Evolutionary conservation across 1,140 invertebrate species (phyloP), one percentile per base, ranked within the genome.

Genomic region (Panulirus ornatus): DNA sequence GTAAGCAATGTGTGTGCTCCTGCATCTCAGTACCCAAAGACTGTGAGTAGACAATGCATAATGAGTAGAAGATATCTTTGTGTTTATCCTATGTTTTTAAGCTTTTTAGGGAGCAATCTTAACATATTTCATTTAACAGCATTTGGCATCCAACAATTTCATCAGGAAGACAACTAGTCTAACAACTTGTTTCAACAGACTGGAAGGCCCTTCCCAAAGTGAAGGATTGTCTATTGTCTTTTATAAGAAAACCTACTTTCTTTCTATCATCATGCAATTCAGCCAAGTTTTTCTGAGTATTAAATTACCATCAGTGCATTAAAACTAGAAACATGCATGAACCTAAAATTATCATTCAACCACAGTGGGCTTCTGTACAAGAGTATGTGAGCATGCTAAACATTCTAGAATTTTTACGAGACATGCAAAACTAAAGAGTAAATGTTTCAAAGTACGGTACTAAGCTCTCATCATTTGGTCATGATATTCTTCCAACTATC

Each of bases 61-160:
- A 30, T 66, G 30, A 66, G 22, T 19, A 58, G 54, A 5, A 58
- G 5, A 16, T 58, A 5, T 58, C 19, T 19, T 58, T 19, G n/a
- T 19, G n/a, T 22, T 22, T 22, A 58, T 22, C 3, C 16, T 58
- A 58, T 58, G n/a, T 58, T 22, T 19, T 22, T 19, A 22, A 14
- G 19, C n/a, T 30, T 2, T 5, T 66, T 3, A 6, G n/a, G 58
- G 27, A 66, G 16, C 27, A 66, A 66, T 66, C 30, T 1, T 66
- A 66, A 66, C n/a, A 66, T 22, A 58, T 22, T 16, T 19, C 30
- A 30, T 30, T 66, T 66, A 66, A 66, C 58, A 66, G 58, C 30
- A 66, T 66, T 66, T 66, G 58, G 58, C 58, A 66, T 66, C 58
- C 58, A 66, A 66, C 58, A 30, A 66, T 66, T 66, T 3, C 27